Evolutionary conservation across 2,113 vertebrate species (phyloP), one percentile per base, ranked within the genome.

Genomic region (Protobothrops flavoviridis): DNA sequence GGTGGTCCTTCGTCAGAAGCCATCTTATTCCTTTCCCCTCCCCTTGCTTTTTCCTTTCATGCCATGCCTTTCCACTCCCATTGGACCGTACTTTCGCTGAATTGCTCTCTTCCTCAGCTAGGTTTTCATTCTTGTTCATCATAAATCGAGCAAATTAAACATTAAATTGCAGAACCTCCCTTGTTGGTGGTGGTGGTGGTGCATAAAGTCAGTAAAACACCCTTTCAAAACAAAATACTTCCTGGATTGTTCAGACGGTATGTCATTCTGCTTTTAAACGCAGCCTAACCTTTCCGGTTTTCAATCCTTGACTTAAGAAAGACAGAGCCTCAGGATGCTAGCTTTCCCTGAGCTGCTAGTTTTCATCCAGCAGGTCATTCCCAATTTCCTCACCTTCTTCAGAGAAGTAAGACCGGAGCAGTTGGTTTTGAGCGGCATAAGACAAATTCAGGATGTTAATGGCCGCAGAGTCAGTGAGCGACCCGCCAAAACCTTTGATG

Each of bases 401-500:
- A 0, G 99, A 98, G 96, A 99, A 99, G 92, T 99, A 99, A 2
- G 99, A 98, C 24, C 96, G 96, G 5, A 99, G 97, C 4, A 99
- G 97, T 91, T 98, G 97, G 26, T 98, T 96, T 97, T 97, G 99
- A 5, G 97, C 91, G 0, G 90, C 94, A 4, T 96, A 96, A 59
- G 99, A 99, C 74, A 99, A 96, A 1, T 98, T 98, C 88, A 98
- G 97, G 93, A 99, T 99, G 97, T 99, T 99, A 56, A 99, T 98
- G 43, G 99, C 98, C 0, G 99, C 98, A 0, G 99, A 98, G 0
- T 99, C 99, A 0, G 99, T 99, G 98, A 99, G 97, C 0, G 99
- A 98, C 8, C 99, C 99, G 4, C 99, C 99, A 8, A 99, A 99
- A 0, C 99, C 99, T 93, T 98, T 98, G 87, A 99, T 96, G 94